Base-by-base conservation (phyloP, 1,140 invertebrate species). In the Drosophila gunungcola region DNA sequence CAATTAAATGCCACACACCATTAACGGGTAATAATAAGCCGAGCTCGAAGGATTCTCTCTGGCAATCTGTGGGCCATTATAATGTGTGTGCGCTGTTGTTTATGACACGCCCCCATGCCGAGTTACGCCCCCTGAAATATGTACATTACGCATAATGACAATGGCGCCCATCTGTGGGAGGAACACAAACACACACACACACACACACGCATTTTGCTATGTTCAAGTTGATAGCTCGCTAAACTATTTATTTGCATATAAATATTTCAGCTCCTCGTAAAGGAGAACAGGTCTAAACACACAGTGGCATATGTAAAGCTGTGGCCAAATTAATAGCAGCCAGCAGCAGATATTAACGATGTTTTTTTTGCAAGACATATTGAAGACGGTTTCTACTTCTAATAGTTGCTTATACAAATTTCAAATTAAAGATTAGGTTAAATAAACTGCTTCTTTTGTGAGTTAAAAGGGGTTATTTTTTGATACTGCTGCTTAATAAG, bases 231-330 rank as follows among this genome's bases (percentile, higher is more conserved):
- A 88, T 76, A 89, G 84, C 79, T 61, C 65, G 70, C 67, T 80
- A 83, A 86, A 86, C 84, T 86, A 86, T 86, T 86, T 86, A 86
- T 86, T 86, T 86, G 83, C 83, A 86, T 88, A 86, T 88, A 86
- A 86, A 86, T 86, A 89, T 86, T 86, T 88, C 70, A 86, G 74
- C 67, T 62, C 51, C 36, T 27, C 48, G 57, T 45, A 43, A 52
- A 60, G 53, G 53, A 55, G 57, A 77, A 39, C 61, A 58, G 67
- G 64, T 61, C 46, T 38, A 41, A 49, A 36, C 55, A 62, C 39
- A 39, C 55, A 48, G 46, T 41, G 7, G n/a, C 25, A 36, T 49
- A 27, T 41, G 51, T 16, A 60, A 38, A 58, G 11, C 10, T 13
- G n/a, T 0, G 38, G 16, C 4, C 16, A 34, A 3, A 12, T 13